Base-by-base conservation (phyloP, 2,888 invertebrate genomes). In the Dinocampus coccinellae region DNA sequence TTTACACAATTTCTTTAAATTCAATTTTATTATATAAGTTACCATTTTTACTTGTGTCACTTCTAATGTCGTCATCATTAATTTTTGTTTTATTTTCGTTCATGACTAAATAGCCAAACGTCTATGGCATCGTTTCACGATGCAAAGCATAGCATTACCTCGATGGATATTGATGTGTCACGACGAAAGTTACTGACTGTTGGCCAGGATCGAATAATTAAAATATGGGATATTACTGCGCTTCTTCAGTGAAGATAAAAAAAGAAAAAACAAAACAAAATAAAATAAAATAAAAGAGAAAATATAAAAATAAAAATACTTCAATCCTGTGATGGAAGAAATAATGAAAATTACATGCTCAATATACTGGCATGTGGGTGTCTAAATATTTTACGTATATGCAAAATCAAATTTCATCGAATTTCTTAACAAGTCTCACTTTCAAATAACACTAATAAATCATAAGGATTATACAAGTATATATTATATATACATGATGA, bases 91-190 rank as follows among this genome's bases (percentile, higher is more conserved):
- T 33, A 34, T 36, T 33, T 24, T 20, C 11, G 16, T 53, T 61
- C 47, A 62, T 36, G 34, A n/a, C n/a, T 34, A 88, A 34, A 34
- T 53, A 97, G 97, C 70, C 93, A 96, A 83, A 94, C 94, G 68
- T 96, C 98, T 0, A 89, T 98, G 85, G 98, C 99, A 29, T 94
- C 96, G 70, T 97, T 97, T 89, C 97, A 98, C 88, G 98, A 99
- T 88, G 94, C 95, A 81, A 97, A 97, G 87, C 98, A 99, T 87
- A 94, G 94, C 70, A 93, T 98, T 75, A 92, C 94, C 10, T 92
- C 93, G 53, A 94, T 98, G 92, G 93, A 95, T 88, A 90, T 98
- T 77, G 97, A 98, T 89, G 96, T 96, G 87, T 92, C 95, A 64
- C 92, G 95, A 57, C 95, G 95, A 82, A 92, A 94, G 82, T 91